phyloP scores from a whole-genome alignment of 2,888 invertebrate genomes.

The Pimpla rufipes region DNA sequence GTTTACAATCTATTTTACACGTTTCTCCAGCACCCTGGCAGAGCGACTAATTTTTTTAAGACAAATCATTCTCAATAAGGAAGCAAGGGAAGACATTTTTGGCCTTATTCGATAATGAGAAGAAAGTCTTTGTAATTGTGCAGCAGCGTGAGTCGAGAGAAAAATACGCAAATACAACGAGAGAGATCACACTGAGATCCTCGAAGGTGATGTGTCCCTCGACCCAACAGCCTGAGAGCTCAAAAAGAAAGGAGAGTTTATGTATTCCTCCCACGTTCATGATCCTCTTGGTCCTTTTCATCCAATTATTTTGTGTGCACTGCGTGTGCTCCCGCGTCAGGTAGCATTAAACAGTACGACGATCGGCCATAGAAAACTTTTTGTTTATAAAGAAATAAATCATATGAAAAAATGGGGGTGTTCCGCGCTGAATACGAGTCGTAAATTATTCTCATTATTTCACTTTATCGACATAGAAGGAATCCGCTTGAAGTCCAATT shows the following conservation, averaged over 20 bases:
- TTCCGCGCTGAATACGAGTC: neutral
- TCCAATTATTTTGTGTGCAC: constrained; percentile 46
- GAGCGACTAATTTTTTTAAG: neutral
- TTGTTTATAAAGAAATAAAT: neutral
- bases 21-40: neutral
- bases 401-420: neutral
- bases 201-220: neutral
- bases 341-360: neutral
- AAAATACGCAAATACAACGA: neutral
- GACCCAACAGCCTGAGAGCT: neutral
- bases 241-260: constrained; percentile 2
- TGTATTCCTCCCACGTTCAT: constrained; percentile 28
- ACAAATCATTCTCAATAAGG: neutral
- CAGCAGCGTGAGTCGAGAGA: neutral
- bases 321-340: neutral
- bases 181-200: neutral
- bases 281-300: constrained; percentile 18
- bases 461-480: neutral
- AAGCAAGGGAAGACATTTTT: neutral
- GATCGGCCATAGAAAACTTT: neutral
- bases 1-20: neutral
- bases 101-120: neutral
- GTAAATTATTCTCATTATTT: constrained; percentile 24
- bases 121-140: neutral
- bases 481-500: neutral